Evolutionary conservation across 2,113 vertebrate species (phyloP), one percentile per base, ranked within the genome.

Genomic region (Rhabdomys dilectus): DNA sequence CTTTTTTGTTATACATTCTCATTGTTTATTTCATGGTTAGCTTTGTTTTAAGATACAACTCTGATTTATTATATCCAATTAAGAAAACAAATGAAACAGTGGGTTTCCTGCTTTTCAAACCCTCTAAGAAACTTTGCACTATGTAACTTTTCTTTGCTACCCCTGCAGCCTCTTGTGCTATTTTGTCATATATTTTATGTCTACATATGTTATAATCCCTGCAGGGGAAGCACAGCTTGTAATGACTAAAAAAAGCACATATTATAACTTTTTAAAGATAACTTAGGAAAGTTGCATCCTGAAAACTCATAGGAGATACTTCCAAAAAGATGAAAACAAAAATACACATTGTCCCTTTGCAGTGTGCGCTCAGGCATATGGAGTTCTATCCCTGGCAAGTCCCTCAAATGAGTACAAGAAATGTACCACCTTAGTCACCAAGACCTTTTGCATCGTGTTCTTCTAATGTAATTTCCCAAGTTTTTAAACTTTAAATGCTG

Each of bases 161-260:
- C 36, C 48, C 42, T 93, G 51, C 80, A 90, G 68, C 19, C 62
- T 93, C 39, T 94, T 95, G 62, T 86, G 75, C 70, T 94, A 64
- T 86, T 97, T 97, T 97, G 77, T 96, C 29, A 88, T 94, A 85
- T 90, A 88, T 97, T 97, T 97, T 89, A 93, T 89, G 93, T 93
- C 84, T 96, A 70, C 92, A 95, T 94, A 95, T 95, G 89, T 86
- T 97, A 95, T 88, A 92, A 91, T 89, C 81, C 80, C 90, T 96
- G 85, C 91, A 94, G 92, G 95, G 84, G 45, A 96, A 96, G 85
- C 90, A 97, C 93, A 97, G 95, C 88, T 97, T 96, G 95, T 48
- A 92, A n/a, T 82, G 86, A 88, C 85, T 97, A 82, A 93, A 95
- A 95, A 94, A 95, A 94, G 42, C n/a, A 88, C 42, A 81, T 86